Evolutionary conservation across 2,888 invertebrate genomes (phyloP).

Genomic region (Conus canariensis): DNA sequence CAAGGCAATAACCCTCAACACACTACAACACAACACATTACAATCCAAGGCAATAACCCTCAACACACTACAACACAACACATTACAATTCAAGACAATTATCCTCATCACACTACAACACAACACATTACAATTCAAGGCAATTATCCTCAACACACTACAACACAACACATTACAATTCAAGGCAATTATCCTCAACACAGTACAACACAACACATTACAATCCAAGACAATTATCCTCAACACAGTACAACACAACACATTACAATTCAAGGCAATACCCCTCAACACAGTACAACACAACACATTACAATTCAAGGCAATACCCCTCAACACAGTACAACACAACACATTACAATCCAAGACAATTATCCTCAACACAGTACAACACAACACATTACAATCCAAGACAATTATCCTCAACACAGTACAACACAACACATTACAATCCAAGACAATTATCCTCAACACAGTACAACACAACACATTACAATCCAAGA

Average conservation of each 20-base stretch:
- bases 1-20: no score
- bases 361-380: neutral
- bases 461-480: neutral
- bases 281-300: neutral
- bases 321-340: no score
- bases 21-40: no score
- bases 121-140: neutral
- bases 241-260: neutral
- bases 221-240: neutral
- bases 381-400: neutral
- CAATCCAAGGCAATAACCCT: no score
- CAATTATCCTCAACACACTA: neutral
- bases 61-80: no score
- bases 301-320: no score
- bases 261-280: neutral
- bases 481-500: neutral
- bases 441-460: neutral
- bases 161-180: neutral
- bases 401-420: neutral
- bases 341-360: neutral
- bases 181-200: neutral
- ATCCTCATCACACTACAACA: neutral
- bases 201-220: neutral
- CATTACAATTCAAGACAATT: no score
- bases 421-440: neutral